A percentile compares a stretch with the other conserved stretches of the same genome.
These are phyloP conservation scores for Dryas iulia DNA, from an alignment of 1,140 invertebrate species.

Conservation along the genomic window DNA sequence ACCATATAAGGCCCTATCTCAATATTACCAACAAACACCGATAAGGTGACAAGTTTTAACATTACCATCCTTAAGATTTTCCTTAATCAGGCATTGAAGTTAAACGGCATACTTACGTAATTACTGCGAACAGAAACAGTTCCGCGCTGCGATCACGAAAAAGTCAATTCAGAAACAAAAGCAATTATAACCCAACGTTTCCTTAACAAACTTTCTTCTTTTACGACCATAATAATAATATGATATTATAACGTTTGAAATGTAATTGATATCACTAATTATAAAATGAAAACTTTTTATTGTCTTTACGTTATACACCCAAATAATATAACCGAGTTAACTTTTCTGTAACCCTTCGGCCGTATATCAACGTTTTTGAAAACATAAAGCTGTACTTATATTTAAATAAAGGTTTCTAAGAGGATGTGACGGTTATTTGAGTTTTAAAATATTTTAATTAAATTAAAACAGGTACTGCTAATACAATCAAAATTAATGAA, in stretches of 20 bases:
- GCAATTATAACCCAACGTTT: constrained; percentile 20
- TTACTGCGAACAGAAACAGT: constrained; percentile 31
- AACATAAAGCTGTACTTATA: too few species aligned
- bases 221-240: constrained; percentile 8
- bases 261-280: neutral
- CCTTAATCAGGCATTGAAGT: constrained; percentile 1
- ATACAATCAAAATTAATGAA: too few species aligned
- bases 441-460: too few species aligned
- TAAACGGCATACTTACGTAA: constrained; percentile 31
- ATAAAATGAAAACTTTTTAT: neutral
- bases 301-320: neutral
- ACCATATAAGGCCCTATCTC: neutral
- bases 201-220: constrained; percentile 25
- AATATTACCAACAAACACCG: neutral
- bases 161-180: constrained; percentile 34
- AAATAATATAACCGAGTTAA: too few species aligned
- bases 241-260: neutral
- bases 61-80: neutral
- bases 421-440: too few species aligned
- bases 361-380: too few species aligned
- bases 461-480: too few species aligned
- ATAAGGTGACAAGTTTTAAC: neutral
- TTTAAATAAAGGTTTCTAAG: too few species aligned
- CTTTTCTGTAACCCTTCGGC: too few species aligned
- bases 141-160: constrained; percentile 26